These are phyloP conservation scores for Chromoteleia sp. DNA, from an alignment of 2,888 invertebrate species.

Conservation along the genomic window DNA sequence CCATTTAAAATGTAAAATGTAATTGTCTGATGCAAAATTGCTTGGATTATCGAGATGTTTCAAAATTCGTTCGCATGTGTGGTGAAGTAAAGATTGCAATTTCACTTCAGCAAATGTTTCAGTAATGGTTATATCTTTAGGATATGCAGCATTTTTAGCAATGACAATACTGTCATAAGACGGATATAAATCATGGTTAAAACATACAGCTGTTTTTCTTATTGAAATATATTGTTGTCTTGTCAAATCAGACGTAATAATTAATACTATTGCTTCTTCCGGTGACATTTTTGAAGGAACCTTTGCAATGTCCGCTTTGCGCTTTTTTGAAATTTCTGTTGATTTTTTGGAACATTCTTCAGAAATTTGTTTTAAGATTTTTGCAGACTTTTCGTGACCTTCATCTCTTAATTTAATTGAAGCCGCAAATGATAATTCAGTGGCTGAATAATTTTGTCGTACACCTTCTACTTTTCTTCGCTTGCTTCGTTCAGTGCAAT, in stretches of 20 bases:
- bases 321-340: no score
- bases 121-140: neutral
- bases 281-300: neutral
- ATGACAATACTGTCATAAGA: neutral
- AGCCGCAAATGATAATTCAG: neutral
- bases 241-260: conserved; percentile 18
- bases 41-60: neutral
- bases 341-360: neutral
- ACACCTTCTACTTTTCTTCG: neutral
- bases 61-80: neutral
- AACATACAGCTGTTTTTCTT: neutral
- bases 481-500: conserved; percentile 6
- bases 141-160: conserved; percentile 2
- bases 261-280: conserved; percentile 3
- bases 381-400: neutral
- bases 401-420: neutral
- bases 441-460: neutral
- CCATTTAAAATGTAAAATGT: neutral
- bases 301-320: no score
- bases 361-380: no score
- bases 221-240: conserved; percentile 6
- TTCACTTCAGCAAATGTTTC: neutral
- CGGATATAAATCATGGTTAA: conserved; percentile 9
- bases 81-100: neutral
- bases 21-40: neutral